Evolutionary conservation across 2,797 vertebrate species (phyloP).

Genomic region (Etheostoma nigrum): DNA sequence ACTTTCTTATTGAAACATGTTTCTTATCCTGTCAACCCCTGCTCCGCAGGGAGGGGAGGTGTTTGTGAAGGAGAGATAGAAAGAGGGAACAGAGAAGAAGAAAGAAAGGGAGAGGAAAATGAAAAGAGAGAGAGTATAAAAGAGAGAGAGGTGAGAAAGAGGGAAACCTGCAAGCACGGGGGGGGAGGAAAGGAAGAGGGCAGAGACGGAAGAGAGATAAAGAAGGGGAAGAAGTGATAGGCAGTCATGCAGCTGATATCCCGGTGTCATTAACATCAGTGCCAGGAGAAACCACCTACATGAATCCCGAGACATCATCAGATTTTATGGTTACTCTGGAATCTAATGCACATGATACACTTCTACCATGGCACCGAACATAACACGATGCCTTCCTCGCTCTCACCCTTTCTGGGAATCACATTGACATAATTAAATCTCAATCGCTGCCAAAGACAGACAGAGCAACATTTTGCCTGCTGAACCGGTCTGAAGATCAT

Average conservation of each 20-base stretch:
- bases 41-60: slow-evolving; percentile 55
- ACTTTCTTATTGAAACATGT: slow-evolving; percentile 70
- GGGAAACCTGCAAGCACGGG: slow-evolving; percentile 13
- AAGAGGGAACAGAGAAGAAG: not conserved
- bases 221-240: slow-evolving; percentile 35
- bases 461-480: slow-evolving; percentile 34
- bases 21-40: slow-evolving; percentile 71
- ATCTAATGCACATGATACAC: slow-evolving; percentile 65
- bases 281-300: slow-evolving; percentile 42
- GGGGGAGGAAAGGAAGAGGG: not conserved
- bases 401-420: slow-evolving; percentile 59
- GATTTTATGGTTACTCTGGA: slow-evolving; percentile 60
- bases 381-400: slow-evolving; percentile 41
- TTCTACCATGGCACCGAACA: slow-evolving; percentile 44
- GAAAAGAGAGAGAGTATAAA: not conserved
- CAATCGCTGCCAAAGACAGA: slow-evolving; percentile 55
- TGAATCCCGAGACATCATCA: slow-evolving; percentile 59
- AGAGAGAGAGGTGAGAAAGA: slow-evolving; percentile 14
- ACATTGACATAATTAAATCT: slow-evolving; percentile 63
- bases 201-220: slow-evolving; percentile 41
- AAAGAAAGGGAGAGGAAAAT: slow-evolving; percentile 16
- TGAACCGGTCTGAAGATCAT: slow-evolving; percentile 43
- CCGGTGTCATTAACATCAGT: slow-evolving; percentile 64
- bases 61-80: slow-evolving; percentile 50
- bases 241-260: slow-evolving; percentile 51